A percentile compares a stretch with the other conserved stretches of the same genome.
Conservation (phyloP, 2,113 vertebrate genomes). For the Scopus umbretta region DNA sequence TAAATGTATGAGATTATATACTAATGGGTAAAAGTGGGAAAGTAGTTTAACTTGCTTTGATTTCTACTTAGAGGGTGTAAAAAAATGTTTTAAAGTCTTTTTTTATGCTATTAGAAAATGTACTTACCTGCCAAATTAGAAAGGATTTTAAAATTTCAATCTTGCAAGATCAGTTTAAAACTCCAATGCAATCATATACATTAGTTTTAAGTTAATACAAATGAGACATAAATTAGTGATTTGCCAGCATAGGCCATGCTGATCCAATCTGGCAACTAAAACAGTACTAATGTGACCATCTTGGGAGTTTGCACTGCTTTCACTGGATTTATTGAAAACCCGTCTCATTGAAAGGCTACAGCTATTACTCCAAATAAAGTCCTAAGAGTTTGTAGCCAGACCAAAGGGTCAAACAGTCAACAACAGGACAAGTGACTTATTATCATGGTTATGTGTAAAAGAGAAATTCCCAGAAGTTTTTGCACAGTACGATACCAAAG, state of each 20-base stretch:
- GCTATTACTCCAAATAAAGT: neutral
- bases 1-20: neutral
- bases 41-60: neutral
- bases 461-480: neutral
- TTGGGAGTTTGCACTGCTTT: neutral
- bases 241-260: neutral
- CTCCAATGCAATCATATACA: neutral
- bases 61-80: neutral
- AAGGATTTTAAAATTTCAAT: neutral
- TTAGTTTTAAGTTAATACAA: neutral
- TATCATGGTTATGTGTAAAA: neutral
- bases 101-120: neutral
- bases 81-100: neutral
- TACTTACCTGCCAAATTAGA: neutral
- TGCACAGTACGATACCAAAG: neutral
- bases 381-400: neutral
- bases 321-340: neutral
- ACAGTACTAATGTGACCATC: neutral
- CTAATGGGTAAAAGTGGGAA: neutral
- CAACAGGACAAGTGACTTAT: accelerated
- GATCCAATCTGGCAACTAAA: neutral
- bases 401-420: neutral
- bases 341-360: neutral
- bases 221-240: neutral
- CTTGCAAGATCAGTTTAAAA: neutral